phyloP scores from a whole-genome alignment of 2,888 invertebrate species.

The Autographa pulchrina region DNA sequence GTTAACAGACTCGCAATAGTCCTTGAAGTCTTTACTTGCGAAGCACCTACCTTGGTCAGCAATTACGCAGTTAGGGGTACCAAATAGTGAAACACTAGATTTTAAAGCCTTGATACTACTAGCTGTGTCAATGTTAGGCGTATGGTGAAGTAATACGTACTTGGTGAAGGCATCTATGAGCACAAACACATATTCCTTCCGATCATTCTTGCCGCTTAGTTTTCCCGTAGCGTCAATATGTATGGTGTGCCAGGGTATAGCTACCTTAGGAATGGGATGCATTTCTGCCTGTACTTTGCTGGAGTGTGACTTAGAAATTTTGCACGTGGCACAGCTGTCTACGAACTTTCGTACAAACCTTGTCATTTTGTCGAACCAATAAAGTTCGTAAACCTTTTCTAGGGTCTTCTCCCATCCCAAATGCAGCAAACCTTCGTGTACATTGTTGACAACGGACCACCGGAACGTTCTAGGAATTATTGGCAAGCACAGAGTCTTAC shows the following conservation, averaged over 20 bases:
- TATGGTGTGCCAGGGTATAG: constrained; percentile 17
- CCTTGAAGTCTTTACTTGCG: too few species aligned
- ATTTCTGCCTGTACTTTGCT: constrained; percentile 50
- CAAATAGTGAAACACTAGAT: too few species aligned
- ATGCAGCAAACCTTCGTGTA: constrained; percentile 27
- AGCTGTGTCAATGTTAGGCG: too few species aligned
- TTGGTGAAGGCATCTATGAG: constrained; percentile 5
- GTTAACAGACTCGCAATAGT: too few species aligned
- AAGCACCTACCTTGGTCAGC: too few species aligned
- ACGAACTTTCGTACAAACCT: constrained; percentile 16
- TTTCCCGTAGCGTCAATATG: constrained; percentile 9
- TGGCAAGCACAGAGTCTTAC: background rate
- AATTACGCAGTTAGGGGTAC: too few species aligned
- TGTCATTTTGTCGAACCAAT: constrained; percentile 18
- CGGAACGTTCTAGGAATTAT: background rate
- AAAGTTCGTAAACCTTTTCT: constrained; percentile 10
- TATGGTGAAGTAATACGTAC: too few species aligned
- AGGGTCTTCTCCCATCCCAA: constrained; percentile 52
- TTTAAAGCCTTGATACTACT: too few species aligned
- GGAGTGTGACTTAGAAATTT: constrained; percentile 42
- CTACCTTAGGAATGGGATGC: constrained; percentile 45
- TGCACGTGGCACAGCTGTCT: constrained; percentile 43
- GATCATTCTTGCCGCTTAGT: background rate
- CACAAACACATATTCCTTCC: constrained; percentile 7
- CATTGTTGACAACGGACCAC: background rate